Percentiles rank a stretch among this genome's conserved stretches.
These are phyloP conservation scores for Coendou prehensilis DNA, from an alignment of 2,797 vertebrate species.

Conservation along the genomic window DNA sequence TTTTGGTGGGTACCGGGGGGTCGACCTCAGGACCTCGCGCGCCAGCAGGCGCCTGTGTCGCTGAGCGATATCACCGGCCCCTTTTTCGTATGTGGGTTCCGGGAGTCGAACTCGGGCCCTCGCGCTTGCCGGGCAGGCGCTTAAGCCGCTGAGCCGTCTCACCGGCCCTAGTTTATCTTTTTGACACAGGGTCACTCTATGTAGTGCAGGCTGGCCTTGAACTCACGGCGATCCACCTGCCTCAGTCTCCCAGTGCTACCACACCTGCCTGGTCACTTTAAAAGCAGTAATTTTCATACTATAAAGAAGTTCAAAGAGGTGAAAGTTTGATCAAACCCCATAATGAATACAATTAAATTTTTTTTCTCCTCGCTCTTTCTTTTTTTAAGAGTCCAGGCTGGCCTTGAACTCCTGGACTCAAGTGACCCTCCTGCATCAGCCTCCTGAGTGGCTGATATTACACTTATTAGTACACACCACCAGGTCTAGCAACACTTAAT, in stretches of 20 bases:
- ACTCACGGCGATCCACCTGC: neutral
- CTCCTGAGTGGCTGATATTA: neutral
- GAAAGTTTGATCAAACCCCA: neutral
- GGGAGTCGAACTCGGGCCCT: too few species aligned
- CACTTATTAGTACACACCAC: neutral
- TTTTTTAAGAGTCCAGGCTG: neutral
- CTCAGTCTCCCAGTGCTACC: neutral
- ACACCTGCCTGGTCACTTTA: neutral
- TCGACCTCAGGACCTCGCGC: too few species aligned
- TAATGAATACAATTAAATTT: neutral
- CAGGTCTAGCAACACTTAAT: neutral
- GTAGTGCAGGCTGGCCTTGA: neutral
- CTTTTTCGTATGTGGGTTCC: too few species aligned
- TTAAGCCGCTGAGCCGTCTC: too few species aligned
- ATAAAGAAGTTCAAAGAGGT: slow-evolving; percentile 11
- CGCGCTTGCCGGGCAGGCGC: too few species aligned
- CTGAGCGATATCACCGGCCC: too few species aligned
- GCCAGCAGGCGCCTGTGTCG: too few species aligned
- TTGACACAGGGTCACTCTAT: neutral
- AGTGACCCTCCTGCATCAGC: neutral
- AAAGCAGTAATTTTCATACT: slow-evolving; percentile 9
- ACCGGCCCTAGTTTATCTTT: neutral
- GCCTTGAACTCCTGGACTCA: neutral
- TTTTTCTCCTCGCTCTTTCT: neutral
- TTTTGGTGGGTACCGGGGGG: too few species aligned